A percentile compares a stretch with the other conserved stretches of the same genome.
phyloP scores from a whole-genome alignment of 2,113 vertebrate species.

The Triplophysa siluroides region DNA sequence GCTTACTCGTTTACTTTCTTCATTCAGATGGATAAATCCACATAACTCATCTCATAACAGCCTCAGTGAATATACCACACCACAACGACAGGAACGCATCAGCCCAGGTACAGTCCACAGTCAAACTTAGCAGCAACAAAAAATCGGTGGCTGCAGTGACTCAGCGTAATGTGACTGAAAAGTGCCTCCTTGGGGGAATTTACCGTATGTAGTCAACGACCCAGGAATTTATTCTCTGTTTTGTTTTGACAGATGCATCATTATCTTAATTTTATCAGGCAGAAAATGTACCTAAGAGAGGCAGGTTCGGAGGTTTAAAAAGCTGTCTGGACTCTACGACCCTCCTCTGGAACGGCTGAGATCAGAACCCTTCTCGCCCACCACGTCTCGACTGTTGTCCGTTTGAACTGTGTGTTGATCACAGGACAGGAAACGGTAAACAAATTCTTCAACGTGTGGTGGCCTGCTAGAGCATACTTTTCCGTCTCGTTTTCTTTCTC shows the following conservation, averaged over 20 bases:
- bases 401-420: conserved; percentile 62
- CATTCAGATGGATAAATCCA: conserved; percentile 8
- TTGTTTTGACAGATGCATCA: not conserved
- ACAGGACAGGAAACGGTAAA: conserved; percentile 66
- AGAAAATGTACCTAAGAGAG: not conserved
- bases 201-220: no score
- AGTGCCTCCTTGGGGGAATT: not conserved
- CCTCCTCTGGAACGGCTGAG: not conserved
- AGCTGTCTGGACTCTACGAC: not conserved
- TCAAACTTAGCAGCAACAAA: not conserved
- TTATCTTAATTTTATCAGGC: not conserved
- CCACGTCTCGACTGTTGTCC: conserved; percentile 23
- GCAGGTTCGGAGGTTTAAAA: not conserved
- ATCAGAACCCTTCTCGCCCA: conserved; percentile 1
- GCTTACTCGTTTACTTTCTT: not conserved
- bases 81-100: not conserved
- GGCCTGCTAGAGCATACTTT: conserved; percentile 56
- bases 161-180: not conserved
- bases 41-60: conserved; percentile 1
- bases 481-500: conserved; percentile 1
- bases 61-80: not conserved
- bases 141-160: not conserved
- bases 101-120: not conserved
- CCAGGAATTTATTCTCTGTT: not conserved
- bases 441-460: conserved; percentile 66